Evolutionary conservation across 1,140 invertebrate species (phyloP).

Genomic region (Apis laboriosa): DNA sequence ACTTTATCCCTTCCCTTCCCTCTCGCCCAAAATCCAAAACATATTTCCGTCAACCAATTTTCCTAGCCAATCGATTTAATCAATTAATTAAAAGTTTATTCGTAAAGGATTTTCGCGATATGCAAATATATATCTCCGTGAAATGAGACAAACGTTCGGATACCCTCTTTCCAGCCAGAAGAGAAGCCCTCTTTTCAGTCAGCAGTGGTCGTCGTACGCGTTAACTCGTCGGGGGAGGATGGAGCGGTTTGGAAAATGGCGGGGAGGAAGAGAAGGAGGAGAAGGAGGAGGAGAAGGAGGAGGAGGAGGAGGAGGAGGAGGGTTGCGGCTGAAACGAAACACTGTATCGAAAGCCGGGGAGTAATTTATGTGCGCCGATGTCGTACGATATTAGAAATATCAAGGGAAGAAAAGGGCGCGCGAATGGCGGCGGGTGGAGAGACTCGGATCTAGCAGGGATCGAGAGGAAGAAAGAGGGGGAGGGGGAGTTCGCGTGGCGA

Average conservation of each 20-base stretch:
- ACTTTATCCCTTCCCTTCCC: not conserved
- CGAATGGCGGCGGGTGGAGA: not conserved
- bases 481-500: slow-evolving; percentile 45
- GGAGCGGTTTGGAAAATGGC: not conserved
- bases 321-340: slow-evolving; percentile 10
- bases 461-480: not conserved
- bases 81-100: too few relatives aligned
- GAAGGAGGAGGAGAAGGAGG: not conserved
- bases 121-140: too few relatives aligned
- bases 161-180: too few relatives aligned
- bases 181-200: too few relatives aligned
- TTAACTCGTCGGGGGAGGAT: not conserved
- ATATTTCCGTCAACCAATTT: too few relatives aligned
- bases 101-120: too few relatives aligned
- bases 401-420: slow-evolving; percentile 18
- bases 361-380: slow-evolving; percentile 47
- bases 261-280: not conserved
- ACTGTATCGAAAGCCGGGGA: not conserved
- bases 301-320: not conserved
- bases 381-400: slow-evolving; percentile 56
- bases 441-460: not conserved
- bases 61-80: too few relatives aligned
- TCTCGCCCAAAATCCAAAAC: not conserved
- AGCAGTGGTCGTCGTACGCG: not conserved
- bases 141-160: too few relatives aligned